Base-by-base conservation (phyloP, 2,113 vertebrate genomes). In the Cepphus grylle region DNA sequence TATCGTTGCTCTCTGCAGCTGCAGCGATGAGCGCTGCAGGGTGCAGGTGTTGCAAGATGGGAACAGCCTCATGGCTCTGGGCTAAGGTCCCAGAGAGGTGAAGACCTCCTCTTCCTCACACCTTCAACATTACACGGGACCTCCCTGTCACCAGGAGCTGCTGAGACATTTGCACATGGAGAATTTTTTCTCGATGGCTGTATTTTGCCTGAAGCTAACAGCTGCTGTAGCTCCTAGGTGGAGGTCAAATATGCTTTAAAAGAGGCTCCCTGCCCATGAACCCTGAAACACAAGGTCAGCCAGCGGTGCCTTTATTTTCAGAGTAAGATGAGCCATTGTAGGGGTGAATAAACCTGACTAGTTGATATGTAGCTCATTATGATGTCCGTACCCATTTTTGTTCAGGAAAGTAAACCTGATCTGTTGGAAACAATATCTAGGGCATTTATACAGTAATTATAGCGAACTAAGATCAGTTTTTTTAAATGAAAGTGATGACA, bases 401-500 rank as follows among this genome's bases (percentile, higher is more conserved):
- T 93, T 65, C 36, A n/a, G 79, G 86, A 87, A 96, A 85, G 92
- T 94, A 96, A 97, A 97, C 95, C 82, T 94, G 96, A 97, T 96
- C 93, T 87, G 55, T 74, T 94, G 81, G 94, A 97, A 97, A 97
- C 92, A 94, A 94, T 96, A 97, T 88, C 97, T 94, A 10, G 4
- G 74, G 73, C 88, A 93, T 96, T 97, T 96, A 95, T 93, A 49
- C 84, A 95, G 88, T 95, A 97, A 97, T 97, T 96, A 96, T 88
- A 96, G 77, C 0, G 13, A 97, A 79, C 84, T 61, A 95, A 91
- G 92, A 96, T 80, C 81, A 55, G 55, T 9, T 80, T 96, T 97
- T 94, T 92, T 59, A 94, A 92, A 96, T 91, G 74, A 88, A 96
- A 97, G 95, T 88, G 90, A 94, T 97, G 93, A 97, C 93, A 95